Base-by-base conservation (phyloP, 2,797 vertebrate species). In the Pangasius djambal region DNA sequence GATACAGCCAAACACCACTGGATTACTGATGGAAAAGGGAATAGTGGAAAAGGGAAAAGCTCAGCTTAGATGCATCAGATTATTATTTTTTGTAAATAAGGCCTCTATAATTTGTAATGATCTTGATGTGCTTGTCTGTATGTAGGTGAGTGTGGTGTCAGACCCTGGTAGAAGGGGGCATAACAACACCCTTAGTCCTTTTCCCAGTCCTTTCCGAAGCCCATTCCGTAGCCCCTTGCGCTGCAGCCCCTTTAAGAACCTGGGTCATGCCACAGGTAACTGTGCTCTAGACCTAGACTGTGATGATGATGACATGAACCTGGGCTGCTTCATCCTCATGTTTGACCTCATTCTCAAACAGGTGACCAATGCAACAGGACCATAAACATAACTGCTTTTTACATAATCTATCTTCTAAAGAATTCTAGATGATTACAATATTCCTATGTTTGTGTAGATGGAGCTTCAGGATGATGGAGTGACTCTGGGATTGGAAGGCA, bases 241-340 rank as follows among this genome's bases (percentile, higher is more conserved):
- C 81, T 97, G 97, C 82, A 99, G 98, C 93, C 98, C 98, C 85
- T 98, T 99, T 92, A 98, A 98, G 95, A 99, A 98, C 95, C 97
- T 99, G 91, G 98, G 98, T 63, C 98, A 97, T 28, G 95, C 97
- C 13, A 92, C 96, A 0, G 97, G 97, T 69, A 97, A 97, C 95
- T 98, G 97, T 88, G 95, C 97, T 88, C 96, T 97, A 93, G 99
- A 99, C 93, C 96, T 99, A 94, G 99, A 99, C 92, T 97, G 97
- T 92, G 98, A 99, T 57, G 98, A 99, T 59, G 98, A 99, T 63
- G 99, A 99, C 94, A 98, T 99, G 97, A 99, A 99, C 95, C 96
- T 99, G 86, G 97, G 97, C 95, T 99, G 98, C 95, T 99, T 99
- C 94, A 99, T 99, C 94, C 97, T 99, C 92, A 99, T 99, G 99